Evolutionary conservation across 2,797 vertebrate species (phyloP), one percentile per base, ranked within the genome.

Genomic region (Meda fulgida): DNA sequence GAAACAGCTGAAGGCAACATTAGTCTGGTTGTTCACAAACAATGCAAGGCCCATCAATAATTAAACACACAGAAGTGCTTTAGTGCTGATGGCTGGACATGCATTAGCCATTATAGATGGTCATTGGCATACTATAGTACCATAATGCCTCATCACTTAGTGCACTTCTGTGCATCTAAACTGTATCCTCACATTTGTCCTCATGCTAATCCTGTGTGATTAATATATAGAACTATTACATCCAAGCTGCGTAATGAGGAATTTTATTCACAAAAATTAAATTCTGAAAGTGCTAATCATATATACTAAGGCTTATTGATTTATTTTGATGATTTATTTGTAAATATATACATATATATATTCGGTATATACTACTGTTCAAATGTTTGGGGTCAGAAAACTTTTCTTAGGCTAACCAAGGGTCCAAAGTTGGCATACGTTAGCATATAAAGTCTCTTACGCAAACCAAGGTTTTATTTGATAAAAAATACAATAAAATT

Each of bases 41-140:
- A 26, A 38, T 63, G 51, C 67, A 31, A 60, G 26, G 58, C 18
- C 46, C 53, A 81, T 88, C 78, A 86, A 88, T 88, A 86, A 86
- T 86, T 86, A 55, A 88, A 53, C 46, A 38, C 21, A 38, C 7
- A 63, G 23, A 55, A 81, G 78, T 84, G 81, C 40, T 83, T 80
- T 72, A 66, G 78, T 76, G 34, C 73, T 80, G 63, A 84, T 82
- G 43, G 58, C 66, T 69, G 40, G 13, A 84, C 71, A 63, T 55
- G 43, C 83, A 87, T 82, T 67, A 85, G 84, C 46, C 4, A 10
- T 76, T 84, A 84, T 69, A 87, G 73, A 86, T 48, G 53, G 21
- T 80, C 51, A 77, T 19, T 40, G 40, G 63, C 80, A 55, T 51
- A 26, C 46, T 51, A 18, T 36, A 66, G 21, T 38, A 66, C 5